phyloP scores from a whole-genome alignment of 2,888 invertebrate genomes.

The Leucania comma region DNA sequence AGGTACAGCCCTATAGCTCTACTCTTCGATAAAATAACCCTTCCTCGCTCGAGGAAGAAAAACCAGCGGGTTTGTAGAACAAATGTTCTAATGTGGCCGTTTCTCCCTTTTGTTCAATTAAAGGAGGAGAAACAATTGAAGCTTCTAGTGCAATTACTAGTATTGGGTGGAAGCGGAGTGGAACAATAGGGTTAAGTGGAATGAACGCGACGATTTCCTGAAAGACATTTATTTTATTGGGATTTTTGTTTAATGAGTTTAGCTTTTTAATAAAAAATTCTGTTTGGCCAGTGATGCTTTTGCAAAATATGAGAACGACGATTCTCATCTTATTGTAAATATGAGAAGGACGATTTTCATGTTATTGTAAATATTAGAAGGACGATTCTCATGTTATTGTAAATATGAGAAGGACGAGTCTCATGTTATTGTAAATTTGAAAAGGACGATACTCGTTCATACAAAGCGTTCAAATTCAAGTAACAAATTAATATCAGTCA shows the following conservation, averaged over 20 bases:
- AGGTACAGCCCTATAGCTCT: conserved; percentile 23
- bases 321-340: too few relatives aligned
- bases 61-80: conserved; percentile 47
- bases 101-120: conserved; percentile 66
- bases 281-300: background rate
- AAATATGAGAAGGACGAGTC: too few relatives aligned
- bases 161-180: conserved; percentile 42
- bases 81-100: conserved; percentile 54
- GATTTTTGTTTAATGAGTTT: background rate
- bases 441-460: background rate
- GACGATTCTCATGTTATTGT: too few relatives aligned
- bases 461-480: background rate
- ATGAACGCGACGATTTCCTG: conserved; percentile 2
- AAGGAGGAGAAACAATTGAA: conserved; percentile 47
- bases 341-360: too few relatives aligned
- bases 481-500: background rate
- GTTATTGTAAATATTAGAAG: too few relatives aligned
- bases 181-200: conserved; percentile 31
- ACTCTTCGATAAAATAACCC: conserved; percentile 43
- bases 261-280: background rate
- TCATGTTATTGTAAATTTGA: too few relatives aligned
- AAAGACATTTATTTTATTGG: background rate
- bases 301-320: background rate
- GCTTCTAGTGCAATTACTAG: conserved; percentile 47
- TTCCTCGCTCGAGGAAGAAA: conserved; percentile 33